Conservation (phyloP, 2,113 vertebrate species). For the Bombycilla garrulus region DNA sequence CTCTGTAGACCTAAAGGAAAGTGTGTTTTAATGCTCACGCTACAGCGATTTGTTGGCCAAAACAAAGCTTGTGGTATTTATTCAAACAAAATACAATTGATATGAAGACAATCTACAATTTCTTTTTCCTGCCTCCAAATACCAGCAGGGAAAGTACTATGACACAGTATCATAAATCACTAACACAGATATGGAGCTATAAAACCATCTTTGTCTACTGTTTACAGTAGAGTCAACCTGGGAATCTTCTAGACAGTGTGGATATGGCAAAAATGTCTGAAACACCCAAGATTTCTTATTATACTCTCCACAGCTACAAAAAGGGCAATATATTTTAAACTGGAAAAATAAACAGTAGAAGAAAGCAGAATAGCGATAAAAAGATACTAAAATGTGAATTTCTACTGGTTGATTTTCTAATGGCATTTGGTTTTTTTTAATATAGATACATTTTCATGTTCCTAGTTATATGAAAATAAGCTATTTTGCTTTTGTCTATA, state of each 20-base stretch:
- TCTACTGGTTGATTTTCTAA: neutral
- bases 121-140: constrained; percentile 14
- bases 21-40: neutral
- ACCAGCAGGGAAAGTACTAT: neutral
- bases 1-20: neutral
- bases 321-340: neutral
- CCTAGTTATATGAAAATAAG: neutral
- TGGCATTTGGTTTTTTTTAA: neutral
- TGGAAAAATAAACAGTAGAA: neutral
- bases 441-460: neutral
- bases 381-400: neutral
- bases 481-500: neutral
- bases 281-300: neutral
- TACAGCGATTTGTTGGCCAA: neutral
- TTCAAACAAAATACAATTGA: constrained; percentile 9
- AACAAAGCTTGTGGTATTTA: constrained; percentile 30
- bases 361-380: neutral
- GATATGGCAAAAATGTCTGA: neutral
- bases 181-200: neutral
- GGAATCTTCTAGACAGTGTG: neutral
- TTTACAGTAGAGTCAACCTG: neutral
- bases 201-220: constrained; percentile 25
- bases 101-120: constrained; percentile 12
- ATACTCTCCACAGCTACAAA: neutral
- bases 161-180: constrained; percentile 23